Evolutionary conservation across 2,797 vertebrate species (phyloP).

Genomic region (Acrocephalus scirpaceus): DNA sequence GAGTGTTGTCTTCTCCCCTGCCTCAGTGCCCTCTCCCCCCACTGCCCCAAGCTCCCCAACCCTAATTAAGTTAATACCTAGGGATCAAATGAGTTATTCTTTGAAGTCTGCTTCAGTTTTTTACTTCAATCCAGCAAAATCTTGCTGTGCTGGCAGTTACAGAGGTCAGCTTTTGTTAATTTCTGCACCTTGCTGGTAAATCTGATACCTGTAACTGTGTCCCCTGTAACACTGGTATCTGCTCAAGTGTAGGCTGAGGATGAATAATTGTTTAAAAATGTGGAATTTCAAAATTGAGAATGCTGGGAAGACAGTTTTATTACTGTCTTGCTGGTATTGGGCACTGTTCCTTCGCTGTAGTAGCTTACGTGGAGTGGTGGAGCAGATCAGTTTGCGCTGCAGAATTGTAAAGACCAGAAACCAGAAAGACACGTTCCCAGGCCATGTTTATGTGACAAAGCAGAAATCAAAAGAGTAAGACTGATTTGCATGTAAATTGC

Average conservation of each 20-base stretch:
- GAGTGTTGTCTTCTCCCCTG: neutral
- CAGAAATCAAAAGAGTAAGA: neutral
- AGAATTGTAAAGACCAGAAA: neutral
- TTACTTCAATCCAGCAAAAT: neutral
- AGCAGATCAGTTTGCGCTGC: neutral
- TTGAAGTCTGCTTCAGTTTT: neutral
- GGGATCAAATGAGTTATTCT: neutral
- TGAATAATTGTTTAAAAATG: neutral
- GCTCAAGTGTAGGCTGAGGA: neutral
- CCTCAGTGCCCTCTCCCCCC: neutral
- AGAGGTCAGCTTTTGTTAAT: neutral
- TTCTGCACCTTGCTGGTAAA: neutral
- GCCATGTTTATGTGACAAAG: neutral
- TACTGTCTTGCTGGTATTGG: neutral
- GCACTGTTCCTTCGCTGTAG: neutral
- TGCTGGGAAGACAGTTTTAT: neutral
- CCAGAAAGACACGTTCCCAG: neutral
- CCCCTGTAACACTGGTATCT: neutral
- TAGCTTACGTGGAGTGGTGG: neutral
- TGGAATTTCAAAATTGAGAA: neutral
- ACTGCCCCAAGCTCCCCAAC: neutral
- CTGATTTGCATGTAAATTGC: neutral
- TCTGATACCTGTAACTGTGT: neutral
- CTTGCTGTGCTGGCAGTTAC: neutral
- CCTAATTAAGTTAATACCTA: neutral